phyloP scores from a whole-genome alignment of 2,797 vertebrate genomes.

The Neopelma chrysocephalum region DNA sequence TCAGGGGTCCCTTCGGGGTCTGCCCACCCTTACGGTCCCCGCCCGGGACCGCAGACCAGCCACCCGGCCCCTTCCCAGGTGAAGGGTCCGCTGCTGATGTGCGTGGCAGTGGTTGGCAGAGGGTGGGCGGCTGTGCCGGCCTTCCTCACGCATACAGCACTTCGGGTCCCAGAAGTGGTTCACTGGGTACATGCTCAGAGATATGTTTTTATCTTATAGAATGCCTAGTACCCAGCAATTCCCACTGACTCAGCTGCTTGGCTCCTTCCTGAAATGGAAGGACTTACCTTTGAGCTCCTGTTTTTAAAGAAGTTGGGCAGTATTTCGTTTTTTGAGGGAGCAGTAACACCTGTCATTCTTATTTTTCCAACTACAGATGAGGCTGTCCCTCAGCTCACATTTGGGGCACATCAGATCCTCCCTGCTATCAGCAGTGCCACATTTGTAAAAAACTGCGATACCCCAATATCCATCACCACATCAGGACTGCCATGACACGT shows the following conservation, averaged over 20 bases:
- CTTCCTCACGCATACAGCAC: rapidly evolving
- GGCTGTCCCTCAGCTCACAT: background rate
- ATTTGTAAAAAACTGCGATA: rapidly evolving
- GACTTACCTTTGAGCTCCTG: rapidly evolving
- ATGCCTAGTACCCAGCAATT: rapidly evolving
- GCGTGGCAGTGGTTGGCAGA: background rate
- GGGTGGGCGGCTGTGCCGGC: rapidly evolving
- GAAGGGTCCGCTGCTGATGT: rapidly evolving
- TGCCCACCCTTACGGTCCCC: rapidly evolving
- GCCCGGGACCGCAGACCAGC: rapidly evolving
- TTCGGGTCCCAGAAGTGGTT: background rate
- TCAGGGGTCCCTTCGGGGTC: background rate
- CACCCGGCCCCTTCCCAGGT: rapidly evolving
- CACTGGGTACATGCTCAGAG: background rate
- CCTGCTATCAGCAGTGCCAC: background rate
- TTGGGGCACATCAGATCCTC: background rate
- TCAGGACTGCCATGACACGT: background rate
- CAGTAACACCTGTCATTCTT: rapidly evolving
- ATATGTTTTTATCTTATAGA: background rate
- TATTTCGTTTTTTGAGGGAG: rapidly evolving
- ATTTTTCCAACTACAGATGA: rapidly evolving
- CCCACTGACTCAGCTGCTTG: background rate
- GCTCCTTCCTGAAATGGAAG: background rate
- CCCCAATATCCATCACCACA: background rate
- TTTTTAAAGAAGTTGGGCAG: background rate